Evolutionary conservation across 2,888 invertebrate species (phyloP).

Genomic region (Orthonevra nobilis): DNA sequence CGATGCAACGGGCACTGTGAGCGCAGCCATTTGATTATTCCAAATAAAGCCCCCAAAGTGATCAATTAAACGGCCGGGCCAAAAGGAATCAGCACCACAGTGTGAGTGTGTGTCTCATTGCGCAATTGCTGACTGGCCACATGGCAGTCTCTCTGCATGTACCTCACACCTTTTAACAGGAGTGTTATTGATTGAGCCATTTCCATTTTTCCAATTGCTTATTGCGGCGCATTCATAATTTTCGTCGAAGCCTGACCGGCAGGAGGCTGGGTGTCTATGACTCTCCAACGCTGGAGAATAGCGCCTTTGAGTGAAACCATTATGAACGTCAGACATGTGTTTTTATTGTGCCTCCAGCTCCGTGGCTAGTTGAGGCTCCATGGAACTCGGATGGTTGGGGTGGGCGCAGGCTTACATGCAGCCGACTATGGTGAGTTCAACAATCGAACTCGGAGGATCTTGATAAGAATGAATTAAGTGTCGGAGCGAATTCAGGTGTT

Average conservation of each 20-base stretch:
- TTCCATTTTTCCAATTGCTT: conserved; percentile 70
- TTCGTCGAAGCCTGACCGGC: conserved; percentile 17
- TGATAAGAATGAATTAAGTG: conserved; percentile 70
- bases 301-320: conserved; percentile 67
- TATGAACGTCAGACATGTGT: conserved; percentile 68
- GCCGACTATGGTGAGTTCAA: conserved; percentile 47
- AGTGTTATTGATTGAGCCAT: conserved; percentile 70
- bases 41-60: conserved; percentile 66
- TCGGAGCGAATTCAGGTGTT: conserved; percentile 69
- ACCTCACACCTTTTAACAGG: conserved; percentile 70
- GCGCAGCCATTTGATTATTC: conserved; percentile 27
- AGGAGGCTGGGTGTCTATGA: conserved; percentile 64
- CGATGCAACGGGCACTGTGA: conserved; percentile 26
- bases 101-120: conserved; percentile 33
- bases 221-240: conserved; percentile 67
- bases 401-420: neutral
- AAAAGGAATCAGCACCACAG: conserved; percentile 52
- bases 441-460: conserved; percentile 62
- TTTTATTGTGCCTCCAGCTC: conserved; percentile 65
- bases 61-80: conserved; percentile 57
- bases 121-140: conserved; percentile 52
- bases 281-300: conserved; percentile 17
- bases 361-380: conserved; percentile 21
- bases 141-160: conserved; percentile 69
- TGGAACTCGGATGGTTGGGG: neutral